Evolutionary conservation across 2,113 vertebrate genomes (phyloP), one percentile per base, ranked within the genome.

Genomic region (Myotis lucifugus): DNA sequence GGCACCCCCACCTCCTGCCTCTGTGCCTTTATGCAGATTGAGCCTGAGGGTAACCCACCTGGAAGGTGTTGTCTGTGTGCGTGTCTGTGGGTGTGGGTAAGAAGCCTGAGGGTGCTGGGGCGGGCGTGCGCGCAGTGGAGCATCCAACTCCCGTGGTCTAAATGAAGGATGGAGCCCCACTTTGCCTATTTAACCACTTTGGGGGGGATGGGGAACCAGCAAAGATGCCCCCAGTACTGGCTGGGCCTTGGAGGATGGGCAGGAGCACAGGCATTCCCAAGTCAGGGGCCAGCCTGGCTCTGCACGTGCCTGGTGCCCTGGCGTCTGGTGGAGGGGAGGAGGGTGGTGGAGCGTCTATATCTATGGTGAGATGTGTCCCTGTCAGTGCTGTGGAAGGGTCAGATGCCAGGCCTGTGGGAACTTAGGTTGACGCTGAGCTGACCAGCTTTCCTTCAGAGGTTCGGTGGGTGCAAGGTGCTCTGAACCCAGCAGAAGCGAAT

Each of bases 1-100:
- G n/a, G 76, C 19, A 17, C 10, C 14, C 17, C 29, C 23, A 2
- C 11, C 1, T 12, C 23, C 27, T 0, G 0, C 10, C 42, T 56
- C 77, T 6, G 50, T 54, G 77, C 70, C 73, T 95, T 73, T 87
- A 91, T 21, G 67, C 54, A 61, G 8, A 18, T 25, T 4, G 42
- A 67, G 66, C 67, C 88, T 8, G 2, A 73, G 69, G 88, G 54
- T 34, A 3, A 2, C 25, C n/a, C 3, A 32, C 25, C 12, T 29
- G 42, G n/a, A 48, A 87, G 59, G 21, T 15, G 8, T 19, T 81
- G 85, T 79, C 23, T 19, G 11, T 27, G 3, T 66, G 32, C 14
- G 3, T 56, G 13, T 78, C 40, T 92, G 23, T n/a, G 56, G 40
- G 64, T 17, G 27, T 67, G 40, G 67, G 40, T 42, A 73, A 23